Evolutionary conservation across 2,888 invertebrate genomes (phyloP).

Genomic region (Drosophila picticornis): DNA sequence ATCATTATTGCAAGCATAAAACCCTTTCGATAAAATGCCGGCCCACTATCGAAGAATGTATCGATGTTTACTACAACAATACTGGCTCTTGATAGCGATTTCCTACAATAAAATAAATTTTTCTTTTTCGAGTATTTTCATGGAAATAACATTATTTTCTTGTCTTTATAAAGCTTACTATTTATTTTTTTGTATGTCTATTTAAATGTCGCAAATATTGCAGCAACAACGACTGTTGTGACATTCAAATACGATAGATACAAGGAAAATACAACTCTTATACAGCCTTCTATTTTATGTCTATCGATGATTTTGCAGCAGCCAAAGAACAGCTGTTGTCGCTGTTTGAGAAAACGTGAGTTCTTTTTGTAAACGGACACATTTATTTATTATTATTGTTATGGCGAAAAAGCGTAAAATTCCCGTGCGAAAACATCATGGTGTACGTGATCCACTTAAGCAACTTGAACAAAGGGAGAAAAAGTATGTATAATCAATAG

Average conservation of each 20-base stretch:
- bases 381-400: slow-evolving; percentile 84
- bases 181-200: background rate
- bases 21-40: slow-evolving; percentile 34
- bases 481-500: slow-evolving; percentile 86
- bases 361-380: slow-evolving; percentile 9
- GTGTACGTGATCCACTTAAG: slow-evolving; percentile 91
- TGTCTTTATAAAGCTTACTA: background rate
- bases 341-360: slow-evolving; percentile 49
- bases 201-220: background rate
- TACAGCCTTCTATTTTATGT: background rate
- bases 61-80: slow-evolving; percentile 21
- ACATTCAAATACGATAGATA: background rate
- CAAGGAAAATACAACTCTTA: background rate
- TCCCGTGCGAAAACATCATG: slow-evolving; percentile 92
- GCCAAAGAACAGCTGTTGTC: slow-evolving; percentile 33
- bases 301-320: slow-evolving; percentile 5
- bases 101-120: background rate
- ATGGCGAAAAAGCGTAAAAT: slow-evolving; percentile 88
- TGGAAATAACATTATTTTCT: background rate
- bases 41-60: slow-evolving; percentile 12
- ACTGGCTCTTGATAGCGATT: background rate
- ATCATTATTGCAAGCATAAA: background rate
- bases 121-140: background rate
- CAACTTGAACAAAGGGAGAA: slow-evolving; percentile 86
- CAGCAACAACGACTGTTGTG: background rate